Conservation (phyloP, 2,888 invertebrate genomes). For the Unio pictorum region DNA sequence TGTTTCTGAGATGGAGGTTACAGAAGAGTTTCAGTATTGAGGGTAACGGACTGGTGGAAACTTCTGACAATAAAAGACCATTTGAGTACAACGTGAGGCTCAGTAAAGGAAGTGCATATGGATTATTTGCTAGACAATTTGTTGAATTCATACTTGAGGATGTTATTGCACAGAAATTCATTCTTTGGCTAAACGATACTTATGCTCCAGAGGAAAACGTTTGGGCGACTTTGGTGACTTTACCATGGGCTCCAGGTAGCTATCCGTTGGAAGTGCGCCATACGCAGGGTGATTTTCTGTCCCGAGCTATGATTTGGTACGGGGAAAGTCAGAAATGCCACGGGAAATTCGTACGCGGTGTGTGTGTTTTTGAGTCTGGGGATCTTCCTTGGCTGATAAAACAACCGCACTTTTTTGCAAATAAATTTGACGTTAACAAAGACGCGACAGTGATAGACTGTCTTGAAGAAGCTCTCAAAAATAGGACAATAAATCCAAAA, state of each 20-base stretch:
- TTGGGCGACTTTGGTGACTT: slow-evolving; percentile 42
- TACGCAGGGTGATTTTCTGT: slow-evolving; percentile 33
- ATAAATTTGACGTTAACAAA: slow-evolving; percentile 50
- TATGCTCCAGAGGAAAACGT: slow-evolving; percentile 45
- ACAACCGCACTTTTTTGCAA: slow-evolving; percentile 63
- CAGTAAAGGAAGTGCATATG: slow-evolving; percentile 41
- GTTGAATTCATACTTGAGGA: slow-evolving; percentile 40
- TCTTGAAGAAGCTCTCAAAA: slow-evolving; percentile 27
- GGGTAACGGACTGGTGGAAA: slow-evolving; percentile 18
- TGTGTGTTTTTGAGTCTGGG: slow-evolving; percentile 42
- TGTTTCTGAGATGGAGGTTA: slow-evolving; percentile 15
- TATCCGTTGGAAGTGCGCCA: slow-evolving; percentile 46
- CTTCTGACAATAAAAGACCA: slow-evolving; percentile 3
- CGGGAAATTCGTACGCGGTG: slow-evolving; percentile 38
- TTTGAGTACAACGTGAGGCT: slow-evolving; percentile 16
- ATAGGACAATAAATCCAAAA: slow-evolving; percentile 16
- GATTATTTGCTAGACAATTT: slow-evolving; percentile 36
- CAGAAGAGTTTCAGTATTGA: slow-evolving; percentile 13
- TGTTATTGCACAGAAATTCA: slow-evolving; percentile 20
- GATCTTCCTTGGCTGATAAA: slow-evolving; percentile 57
- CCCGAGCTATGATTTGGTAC: slow-evolving; percentile 48
- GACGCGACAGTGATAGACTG: slow-evolving; percentile 48
- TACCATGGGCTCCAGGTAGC: slow-evolving; percentile 47
- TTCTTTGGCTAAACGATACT: slow-evolving; percentile 42
- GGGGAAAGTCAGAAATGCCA: slow-evolving; percentile 38